Percentiles rank a stretch among this genome's conserved stretches.
Evolutionary conservation across 2,888 invertebrate genomes (phyloP).

Genomic region (Epistrophe grossulariae): DNA sequence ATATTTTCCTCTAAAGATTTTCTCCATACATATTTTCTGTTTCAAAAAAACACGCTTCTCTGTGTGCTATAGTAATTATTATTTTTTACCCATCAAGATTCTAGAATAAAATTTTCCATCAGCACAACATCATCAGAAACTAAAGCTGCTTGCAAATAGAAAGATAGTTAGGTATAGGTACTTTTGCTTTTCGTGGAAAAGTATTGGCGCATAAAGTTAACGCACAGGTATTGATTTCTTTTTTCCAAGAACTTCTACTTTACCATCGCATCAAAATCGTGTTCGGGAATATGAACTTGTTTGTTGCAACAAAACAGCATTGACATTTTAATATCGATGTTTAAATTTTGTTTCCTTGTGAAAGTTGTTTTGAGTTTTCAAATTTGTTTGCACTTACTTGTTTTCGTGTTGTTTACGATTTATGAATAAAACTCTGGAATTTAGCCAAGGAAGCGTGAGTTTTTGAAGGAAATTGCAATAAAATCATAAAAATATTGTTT

Average conservation of each 20-base stretch:
- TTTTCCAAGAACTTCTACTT: constrained; percentile 31
- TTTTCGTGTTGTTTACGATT: not conserved
- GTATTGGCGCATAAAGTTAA: constrained; percentile 7
- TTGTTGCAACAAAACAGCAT: not conserved
- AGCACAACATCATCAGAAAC: not conserved
- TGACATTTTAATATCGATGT: constrained; percentile 50
- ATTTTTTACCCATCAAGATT: constrained; percentile 46
- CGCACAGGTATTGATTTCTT: constrained; percentile 26
- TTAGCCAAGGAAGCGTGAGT: not conserved
- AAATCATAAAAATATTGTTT: not conserved
- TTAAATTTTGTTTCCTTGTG: constrained; percentile 7
- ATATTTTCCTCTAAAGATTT: constrained; percentile 2
- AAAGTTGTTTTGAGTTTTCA: constrained; percentile 9
- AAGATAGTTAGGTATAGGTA: not conserved
- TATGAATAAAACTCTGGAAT: not conserved
- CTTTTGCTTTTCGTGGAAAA: not conserved
- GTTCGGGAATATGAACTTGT: not conserved
- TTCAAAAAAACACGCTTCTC: not conserved
- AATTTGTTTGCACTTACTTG: not conserved
- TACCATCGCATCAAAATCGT: too few relatives aligned
- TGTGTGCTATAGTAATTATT: constrained; percentile 57
- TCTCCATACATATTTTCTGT: constrained; percentile 26
- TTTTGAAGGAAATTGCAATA: constrained; percentile 1
- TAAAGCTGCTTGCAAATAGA: not conserved
- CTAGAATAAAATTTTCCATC: not conserved